Conservation (phyloP, 2,888 invertebrate species). For the Ophion costatus region DNA sequence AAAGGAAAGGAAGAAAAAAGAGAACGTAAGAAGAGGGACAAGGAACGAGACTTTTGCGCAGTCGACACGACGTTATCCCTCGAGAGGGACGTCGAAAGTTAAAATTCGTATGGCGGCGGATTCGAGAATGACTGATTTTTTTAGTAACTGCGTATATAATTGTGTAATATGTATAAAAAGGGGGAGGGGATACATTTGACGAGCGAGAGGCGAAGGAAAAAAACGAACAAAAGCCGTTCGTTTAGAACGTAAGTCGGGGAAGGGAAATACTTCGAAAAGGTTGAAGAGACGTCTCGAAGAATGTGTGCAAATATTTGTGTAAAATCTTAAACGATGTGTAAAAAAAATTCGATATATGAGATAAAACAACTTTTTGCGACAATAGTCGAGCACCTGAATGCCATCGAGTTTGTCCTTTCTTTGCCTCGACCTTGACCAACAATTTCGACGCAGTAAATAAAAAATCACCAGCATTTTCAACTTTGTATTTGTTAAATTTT, state of each 20-base stretch:
- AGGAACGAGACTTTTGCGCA: conserved; percentile 36
- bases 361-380: conserved; percentile 54
- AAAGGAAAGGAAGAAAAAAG: conserved; percentile 22
- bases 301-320: conserved; percentile 38
- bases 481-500: no score
- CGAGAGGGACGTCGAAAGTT: conserved; percentile 51
- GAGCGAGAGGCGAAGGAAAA: neutral
- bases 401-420: no score
- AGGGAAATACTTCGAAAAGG: neutral
- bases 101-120: conserved; percentile 63
- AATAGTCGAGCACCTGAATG: conserved; percentile 37
- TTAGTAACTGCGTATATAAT: conserved; percentile 60
- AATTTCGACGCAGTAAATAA: no score
- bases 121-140: conserved; percentile 71
- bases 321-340: conserved; percentile 46
- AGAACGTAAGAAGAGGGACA: conserved; percentile 21
- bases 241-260: no score
- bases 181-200: conserved; percentile 9
- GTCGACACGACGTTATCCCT: conserved; percentile 56
- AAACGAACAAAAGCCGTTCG: neutral
- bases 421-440: no score
- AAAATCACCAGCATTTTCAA: no score
- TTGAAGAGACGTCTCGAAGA: neutral
- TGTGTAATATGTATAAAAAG: conserved; percentile 45
- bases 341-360: conserved; percentile 42